phyloP scores from a whole-genome alignment of 2,888 invertebrate species.

The Unio delphinus region DNA sequence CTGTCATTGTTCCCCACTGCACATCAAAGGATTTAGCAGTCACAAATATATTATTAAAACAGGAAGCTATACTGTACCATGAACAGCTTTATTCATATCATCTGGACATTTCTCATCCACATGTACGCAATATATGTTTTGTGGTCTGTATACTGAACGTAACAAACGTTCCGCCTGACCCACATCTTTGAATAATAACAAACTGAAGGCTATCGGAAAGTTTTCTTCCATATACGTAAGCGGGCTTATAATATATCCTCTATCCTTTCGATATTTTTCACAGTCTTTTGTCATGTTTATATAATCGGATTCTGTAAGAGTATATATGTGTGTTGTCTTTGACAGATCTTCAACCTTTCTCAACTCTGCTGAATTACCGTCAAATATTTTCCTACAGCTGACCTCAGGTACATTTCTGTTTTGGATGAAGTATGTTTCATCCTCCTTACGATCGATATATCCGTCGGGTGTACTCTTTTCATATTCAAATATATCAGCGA shows the following conservation, averaged over 20 bases:
- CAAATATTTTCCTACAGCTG: constrained; percentile 42
- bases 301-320: constrained; percentile 13
- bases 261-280: constrained; percentile 20
- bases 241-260: constrained; percentile 30
- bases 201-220: constrained; percentile 54
- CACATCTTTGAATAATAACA: no score
- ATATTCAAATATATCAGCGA: no score
- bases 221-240: constrained; percentile 47
- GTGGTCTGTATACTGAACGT: no score
- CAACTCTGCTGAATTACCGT: constrained; percentile 34
- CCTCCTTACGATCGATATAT: not conserved
- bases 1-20: constrained; percentile 59
- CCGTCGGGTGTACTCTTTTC: no score
- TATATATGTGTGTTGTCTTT: constrained; percentile 1
- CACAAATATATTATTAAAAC: constrained; percentile 65
- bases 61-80: constrained; percentile 44
- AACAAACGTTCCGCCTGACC: no score
- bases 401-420: constrained; percentile 13
- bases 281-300: constrained; percentile 28
- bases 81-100: no score
- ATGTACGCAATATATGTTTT: no score
- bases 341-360: constrained; percentile 22
- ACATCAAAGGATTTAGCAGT: constrained; percentile 41
- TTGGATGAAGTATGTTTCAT: constrained; percentile 8
- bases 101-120: no score